Evolutionary conservation across 2,888 invertebrate species (phyloP).

Genomic region (Caenorhabditis afra): DNA sequence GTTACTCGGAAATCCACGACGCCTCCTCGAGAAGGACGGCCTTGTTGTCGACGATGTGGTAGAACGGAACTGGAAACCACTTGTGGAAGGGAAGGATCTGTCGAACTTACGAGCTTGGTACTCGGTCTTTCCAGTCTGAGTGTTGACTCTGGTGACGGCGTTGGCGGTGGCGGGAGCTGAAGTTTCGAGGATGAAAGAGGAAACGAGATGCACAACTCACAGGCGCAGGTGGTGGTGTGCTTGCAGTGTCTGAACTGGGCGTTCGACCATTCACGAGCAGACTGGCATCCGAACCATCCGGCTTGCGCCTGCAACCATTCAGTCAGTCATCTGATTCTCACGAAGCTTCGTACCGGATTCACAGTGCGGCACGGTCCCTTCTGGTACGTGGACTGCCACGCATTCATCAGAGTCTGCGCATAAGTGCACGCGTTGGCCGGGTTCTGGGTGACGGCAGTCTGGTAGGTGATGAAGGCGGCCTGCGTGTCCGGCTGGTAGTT

Average conservation of each 20-base stretch:
- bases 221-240: conserved; percentile 58
- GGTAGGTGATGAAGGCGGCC: conserved; percentile 43
- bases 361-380: conserved; percentile 64
- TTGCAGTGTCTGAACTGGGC: conserved; percentile 67
- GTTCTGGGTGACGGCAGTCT: conserved; percentile 29
- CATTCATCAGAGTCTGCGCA: conserved; percentile 66
- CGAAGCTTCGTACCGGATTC: conserved; percentile 47
- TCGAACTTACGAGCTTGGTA: conserved; percentile 41
- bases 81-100: background rate
- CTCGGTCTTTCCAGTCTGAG: conserved; percentile 49
- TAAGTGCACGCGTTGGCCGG: conserved; percentile 63
- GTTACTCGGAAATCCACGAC: conserved; percentile 49
- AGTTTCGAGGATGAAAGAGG: background rate
- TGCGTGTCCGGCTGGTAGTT: conserved; percentile 57
- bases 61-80: conserved; percentile 37
- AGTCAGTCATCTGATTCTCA: background rate
- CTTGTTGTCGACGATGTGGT: conserved; percentile 45
- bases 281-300: conserved; percentile 63
- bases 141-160: conserved; percentile 44
- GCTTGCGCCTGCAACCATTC: conserved; percentile 52
- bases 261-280: conserved; percentile 64
- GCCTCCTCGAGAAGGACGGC: conserved; percentile 44
- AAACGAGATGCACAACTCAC: conserved; percentile 26
- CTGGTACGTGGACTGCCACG: conserved; percentile 52
- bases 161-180: conserved; percentile 35